A percentile compares a stretch with the other conserved stretches of the same genome.
Evolutionary conservation across 2,113 vertebrate species (phyloP).

Genomic region (Ictidomys tridecemlineatus): DNA sequence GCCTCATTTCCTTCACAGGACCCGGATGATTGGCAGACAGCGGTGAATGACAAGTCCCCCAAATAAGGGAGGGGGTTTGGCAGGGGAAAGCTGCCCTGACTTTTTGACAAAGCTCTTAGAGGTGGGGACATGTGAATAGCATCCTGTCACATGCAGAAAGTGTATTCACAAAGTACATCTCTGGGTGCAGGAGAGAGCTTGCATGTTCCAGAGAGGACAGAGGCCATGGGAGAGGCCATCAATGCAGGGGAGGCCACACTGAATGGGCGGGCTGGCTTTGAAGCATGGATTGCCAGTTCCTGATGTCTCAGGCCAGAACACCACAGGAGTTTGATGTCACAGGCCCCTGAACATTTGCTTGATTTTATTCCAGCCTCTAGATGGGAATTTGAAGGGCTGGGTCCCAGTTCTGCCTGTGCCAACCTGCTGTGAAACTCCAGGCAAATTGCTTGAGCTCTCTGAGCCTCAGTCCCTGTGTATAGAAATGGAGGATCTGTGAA

Average conservation of each 20-base stretch:
- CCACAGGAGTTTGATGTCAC: neutral
- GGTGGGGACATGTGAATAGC: neutral
- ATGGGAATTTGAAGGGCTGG: conserved; percentile 32
- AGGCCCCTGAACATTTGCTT: neutral
- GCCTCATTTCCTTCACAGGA: conserved; percentile 80
- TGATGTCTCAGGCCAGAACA: neutral
- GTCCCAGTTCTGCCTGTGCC: neutral
- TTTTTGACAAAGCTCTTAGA: conserved; percentile 59
- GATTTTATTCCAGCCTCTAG: neutral
- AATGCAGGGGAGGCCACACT: neutral
- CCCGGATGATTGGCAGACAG: conserved; percentile 79
- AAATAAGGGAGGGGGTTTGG: neutral
- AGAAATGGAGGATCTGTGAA: neutral
- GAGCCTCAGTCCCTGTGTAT: neutral
- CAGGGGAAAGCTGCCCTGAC: neutral
- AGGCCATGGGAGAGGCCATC: neutral
- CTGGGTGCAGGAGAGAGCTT: neutral
- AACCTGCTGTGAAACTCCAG: neutral
- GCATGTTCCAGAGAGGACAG: neutral
- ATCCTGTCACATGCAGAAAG: neutral
- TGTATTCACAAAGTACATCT: neutral
- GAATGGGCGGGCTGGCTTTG: neutral
- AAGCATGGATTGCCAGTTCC: neutral
- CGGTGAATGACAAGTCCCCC: conserved; percentile 73
- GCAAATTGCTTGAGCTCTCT: neutral